A percentile compares a stretch with the other conserved stretches of the same genome.
phyloP scores from a whole-genome alignment of 2,888 invertebrate genomes.

The Arrhopalites spinosus region DNA sequence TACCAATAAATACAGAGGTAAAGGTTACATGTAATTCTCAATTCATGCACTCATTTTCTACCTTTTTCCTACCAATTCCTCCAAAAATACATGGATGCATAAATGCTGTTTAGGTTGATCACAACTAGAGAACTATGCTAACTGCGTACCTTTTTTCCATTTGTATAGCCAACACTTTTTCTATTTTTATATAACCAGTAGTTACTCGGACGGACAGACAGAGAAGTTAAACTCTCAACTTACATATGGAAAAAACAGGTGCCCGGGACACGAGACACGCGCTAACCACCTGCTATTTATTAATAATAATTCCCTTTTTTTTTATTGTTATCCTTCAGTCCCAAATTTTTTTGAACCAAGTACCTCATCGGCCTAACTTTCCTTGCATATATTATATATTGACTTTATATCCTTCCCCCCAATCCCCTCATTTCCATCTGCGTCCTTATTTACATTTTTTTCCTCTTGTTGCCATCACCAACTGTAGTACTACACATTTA shows the following conservation, averaged over 20 bases:
- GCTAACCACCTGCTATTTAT: conserved; percentile 40
- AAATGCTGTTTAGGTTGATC: too few species aligned
- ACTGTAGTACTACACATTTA: too few species aligned
- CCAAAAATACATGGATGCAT: too few species aligned
- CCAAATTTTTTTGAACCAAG: conserved; percentile 16
- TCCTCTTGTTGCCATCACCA: too few species aligned
- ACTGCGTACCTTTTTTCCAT: not conserved
- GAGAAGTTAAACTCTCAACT: not conserved
- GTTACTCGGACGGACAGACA: not conserved
- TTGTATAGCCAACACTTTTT: not conserved
- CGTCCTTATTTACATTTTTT: not conserved
- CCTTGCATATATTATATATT: not conserved
- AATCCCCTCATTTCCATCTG: not conserved
- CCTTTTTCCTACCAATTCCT: too few species aligned
- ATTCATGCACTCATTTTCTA: too few species aligned
- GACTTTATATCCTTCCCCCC: not conserved
- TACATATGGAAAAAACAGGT: conserved; percentile 17
- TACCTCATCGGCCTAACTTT: not conserved
- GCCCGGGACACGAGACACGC: conserved; percentile 34
- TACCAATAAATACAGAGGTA: too few species aligned
- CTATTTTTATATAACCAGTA: not conserved
- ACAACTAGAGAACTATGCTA: not conserved
- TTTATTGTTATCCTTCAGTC: not conserved
- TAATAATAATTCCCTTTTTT: conserved; percentile 17
- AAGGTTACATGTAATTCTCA: too few species aligned